Evolutionary conservation across 2,113 vertebrate genomes (phyloP).

Genomic region (Rhinichthys klamathensis): DNA sequence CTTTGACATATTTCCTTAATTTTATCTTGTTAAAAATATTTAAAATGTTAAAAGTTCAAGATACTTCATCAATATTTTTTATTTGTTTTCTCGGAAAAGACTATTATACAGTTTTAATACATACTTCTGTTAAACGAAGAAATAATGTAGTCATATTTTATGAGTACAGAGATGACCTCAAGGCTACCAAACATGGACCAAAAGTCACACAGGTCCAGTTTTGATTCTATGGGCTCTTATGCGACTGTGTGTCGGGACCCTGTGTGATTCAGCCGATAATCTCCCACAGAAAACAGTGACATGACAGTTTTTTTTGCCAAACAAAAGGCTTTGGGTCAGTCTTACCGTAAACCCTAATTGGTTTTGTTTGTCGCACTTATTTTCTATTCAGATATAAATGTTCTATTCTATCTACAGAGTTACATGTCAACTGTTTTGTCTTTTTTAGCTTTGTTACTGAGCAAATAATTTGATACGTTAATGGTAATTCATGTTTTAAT

Average conservation of each 20-base stretch:
- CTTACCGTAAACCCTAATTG: constrained; percentile 32
- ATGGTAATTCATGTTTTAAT: neutral
- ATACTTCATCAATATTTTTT: neutral
- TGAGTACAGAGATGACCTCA: neutral
- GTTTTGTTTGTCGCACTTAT: neutral
- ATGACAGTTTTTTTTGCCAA: neutral
- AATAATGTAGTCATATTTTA: too few species aligned
- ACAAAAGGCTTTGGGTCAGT: constrained; percentile 23
- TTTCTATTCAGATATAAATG: neutral
- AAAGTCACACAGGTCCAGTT: neutral
- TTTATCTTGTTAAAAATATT: neutral
- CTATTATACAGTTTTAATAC: too few species aligned
- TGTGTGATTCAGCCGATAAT: neutral
- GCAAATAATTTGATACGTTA: neutral
- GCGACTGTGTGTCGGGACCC: neutral
- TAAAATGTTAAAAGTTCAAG: neutral
- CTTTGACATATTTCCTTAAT: neutral
- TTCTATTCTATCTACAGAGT: too few species aligned
- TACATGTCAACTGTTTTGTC: neutral
- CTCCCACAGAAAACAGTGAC: constrained; percentile 5
- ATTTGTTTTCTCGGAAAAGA: neutral
- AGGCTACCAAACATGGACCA: neutral
- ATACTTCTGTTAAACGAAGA: too few species aligned
- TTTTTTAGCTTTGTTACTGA: neutral
- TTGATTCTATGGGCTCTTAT: neutral